Evolutionary conservation across 2,113 vertebrate genomes (phyloP).

Genomic region (Cnemophilus loriae): DNA sequence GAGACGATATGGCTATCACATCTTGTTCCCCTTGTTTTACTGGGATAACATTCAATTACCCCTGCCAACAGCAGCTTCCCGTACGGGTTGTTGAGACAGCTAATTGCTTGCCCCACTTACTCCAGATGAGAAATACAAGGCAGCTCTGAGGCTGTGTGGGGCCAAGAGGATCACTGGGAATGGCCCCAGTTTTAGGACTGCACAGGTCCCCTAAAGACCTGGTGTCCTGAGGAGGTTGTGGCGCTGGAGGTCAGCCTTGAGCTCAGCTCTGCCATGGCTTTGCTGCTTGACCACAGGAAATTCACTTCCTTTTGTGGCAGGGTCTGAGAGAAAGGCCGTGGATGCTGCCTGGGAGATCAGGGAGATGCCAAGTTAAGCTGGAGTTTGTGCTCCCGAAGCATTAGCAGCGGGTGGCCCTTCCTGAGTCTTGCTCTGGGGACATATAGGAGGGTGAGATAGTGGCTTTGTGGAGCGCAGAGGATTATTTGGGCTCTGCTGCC

Average conservation of each 20-base stretch:
- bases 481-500: background rate
- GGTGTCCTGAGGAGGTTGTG: background rate
- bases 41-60: conserved; percentile 61
- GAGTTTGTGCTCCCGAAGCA: background rate
- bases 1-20: conserved; percentile 39
- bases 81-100: background rate
- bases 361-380: background rate
- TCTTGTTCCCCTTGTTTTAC: conserved; percentile 56
- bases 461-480: background rate
- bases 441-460: rapidly evolving
- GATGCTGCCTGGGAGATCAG: background rate
- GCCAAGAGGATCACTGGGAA: background rate
- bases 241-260: background rate
- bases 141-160: background rate
- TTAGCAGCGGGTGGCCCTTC: background rate
- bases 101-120: conserved; percentile 43
- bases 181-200: background rate
- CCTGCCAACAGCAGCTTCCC: conserved; percentile 5
- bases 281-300: background rate
- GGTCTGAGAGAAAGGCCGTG: rapidly evolving
- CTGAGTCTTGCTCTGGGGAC: background rate
- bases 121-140: background rate
- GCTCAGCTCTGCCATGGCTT: background rate
- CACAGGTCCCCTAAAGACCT: background rate
- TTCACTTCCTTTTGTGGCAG: background rate